phyloP scores from a whole-genome alignment of 2,113 vertebrate species.

The Peromyscus californicus region DNA sequence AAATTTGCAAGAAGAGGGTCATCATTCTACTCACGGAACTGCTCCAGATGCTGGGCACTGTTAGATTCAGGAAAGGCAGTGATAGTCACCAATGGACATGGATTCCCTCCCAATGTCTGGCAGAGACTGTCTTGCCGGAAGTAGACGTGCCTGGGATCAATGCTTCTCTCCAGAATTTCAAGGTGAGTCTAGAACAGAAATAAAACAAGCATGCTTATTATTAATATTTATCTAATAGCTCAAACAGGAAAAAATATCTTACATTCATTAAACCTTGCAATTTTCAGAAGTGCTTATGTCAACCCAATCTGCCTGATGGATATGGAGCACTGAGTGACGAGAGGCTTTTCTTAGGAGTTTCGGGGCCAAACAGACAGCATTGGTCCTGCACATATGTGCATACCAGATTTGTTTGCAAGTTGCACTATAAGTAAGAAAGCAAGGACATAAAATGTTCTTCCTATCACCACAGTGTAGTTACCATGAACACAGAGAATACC shows the following conservation, averaged over 20 bases:
- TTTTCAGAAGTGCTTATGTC: neutral
- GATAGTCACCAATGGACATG: slow-evolving; percentile 95
- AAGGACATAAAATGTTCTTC: neutral
- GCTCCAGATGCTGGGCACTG: slow-evolving; percentile 88
- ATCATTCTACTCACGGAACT: slow-evolving; percentile 91
- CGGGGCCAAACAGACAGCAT: neutral
- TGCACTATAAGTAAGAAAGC: neutral
- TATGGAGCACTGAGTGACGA: neutral
- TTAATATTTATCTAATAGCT: neutral
- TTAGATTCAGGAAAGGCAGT: slow-evolving; percentile 91
- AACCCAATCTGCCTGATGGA: neutral
- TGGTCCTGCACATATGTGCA: too few relatives aligned
- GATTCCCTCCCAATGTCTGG: slow-evolving; percentile 91
- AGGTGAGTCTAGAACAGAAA: slow-evolving; percentile 91
- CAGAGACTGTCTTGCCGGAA: slow-evolving; percentile 92
- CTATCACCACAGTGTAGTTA: fast-evolving
- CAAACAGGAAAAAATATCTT: neutral
- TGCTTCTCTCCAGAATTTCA: slow-evolving; percentile 87
- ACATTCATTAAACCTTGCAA: neutral
- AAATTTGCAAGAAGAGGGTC: neutral
- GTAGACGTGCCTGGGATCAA: slow-evolving; percentile 90
- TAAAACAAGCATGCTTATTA: neutral
- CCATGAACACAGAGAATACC: neutral
- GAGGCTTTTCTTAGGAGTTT: neutral
- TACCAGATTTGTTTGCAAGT: neutral